These are phyloP conservation scores for Hirtodrosophila alboralis DNA, from an alignment of 2,888 invertebrate genomes.

Conservation along the genomic window DNA sequence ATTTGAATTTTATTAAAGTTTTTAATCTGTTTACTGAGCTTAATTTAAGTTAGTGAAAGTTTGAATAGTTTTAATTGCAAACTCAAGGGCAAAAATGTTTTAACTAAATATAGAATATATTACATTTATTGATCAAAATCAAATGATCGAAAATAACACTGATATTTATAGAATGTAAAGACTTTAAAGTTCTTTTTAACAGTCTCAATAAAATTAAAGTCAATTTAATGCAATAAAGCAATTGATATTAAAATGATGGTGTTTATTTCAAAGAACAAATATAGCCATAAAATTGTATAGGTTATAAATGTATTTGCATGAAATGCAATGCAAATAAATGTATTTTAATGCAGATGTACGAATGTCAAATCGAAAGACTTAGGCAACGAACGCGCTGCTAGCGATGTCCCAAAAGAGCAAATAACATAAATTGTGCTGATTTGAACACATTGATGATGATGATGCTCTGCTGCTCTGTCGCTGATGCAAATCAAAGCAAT, in stretches of 20 bases:
- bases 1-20: too few species aligned
- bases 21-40: too few species aligned
- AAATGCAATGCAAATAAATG: conserved; percentile 35
- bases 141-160: too few species aligned
- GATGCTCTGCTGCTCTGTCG: conserved; percentile 14
- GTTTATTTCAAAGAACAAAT: conserved; percentile 12
- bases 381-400: conserved; percentile 41
- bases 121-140: too few species aligned
- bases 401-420: conserved; percentile 39
- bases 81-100: too few species aligned
- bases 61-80: too few species aligned
- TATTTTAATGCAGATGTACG: conserved; percentile 25
- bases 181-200: too few species aligned
- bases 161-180: too few species aligned
- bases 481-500: conserved; percentile 65
- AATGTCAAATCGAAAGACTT: conserved; percentile 64
- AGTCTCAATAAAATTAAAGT: conserved; percentile 4
- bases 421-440: conserved; percentile 66
- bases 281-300: conserved; percentile 48
- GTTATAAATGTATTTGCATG: conserved; percentile 61
- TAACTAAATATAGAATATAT: too few species aligned
- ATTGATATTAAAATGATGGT: conserved; percentile 21
- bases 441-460: conserved; percentile 38
- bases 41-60: too few species aligned
- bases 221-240: conserved; percentile 23